phyloP scores from a whole-genome alignment of 2,888 invertebrate genomes.

The Bruchidius siliquastri region DNA sequence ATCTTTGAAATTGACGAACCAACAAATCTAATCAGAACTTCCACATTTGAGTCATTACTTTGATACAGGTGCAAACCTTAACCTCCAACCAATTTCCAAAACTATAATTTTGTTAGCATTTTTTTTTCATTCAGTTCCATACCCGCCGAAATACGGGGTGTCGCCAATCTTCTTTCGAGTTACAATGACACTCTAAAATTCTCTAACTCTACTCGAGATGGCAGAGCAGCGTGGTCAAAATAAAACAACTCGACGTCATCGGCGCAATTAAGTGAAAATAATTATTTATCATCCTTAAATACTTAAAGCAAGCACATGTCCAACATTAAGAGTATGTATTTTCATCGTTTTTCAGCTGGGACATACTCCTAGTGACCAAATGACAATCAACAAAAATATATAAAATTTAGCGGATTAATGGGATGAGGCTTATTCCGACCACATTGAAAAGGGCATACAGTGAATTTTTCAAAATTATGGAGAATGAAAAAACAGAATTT shows the following conservation, averaged over 20 bases:
- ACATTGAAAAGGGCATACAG: too few relatives aligned
- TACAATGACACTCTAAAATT: neutral
- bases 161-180: neutral
- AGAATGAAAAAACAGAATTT: too few relatives aligned
- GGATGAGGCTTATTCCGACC: too few relatives aligned
- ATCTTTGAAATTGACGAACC: too few relatives aligned
- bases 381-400: neutral
- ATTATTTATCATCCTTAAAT: neutral
- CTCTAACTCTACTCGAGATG: neutral
- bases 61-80: too few relatives aligned
- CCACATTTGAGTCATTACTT: too few relatives aligned
- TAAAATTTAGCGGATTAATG: neutral
- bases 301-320: neutral
- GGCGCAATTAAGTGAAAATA: neutral
- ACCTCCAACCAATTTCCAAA: too few relatives aligned
- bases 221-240: neutral
- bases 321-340: neutral
- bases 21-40: too few relatives aligned
- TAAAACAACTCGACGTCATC: neutral
- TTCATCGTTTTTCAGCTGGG: neutral
- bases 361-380: neutral
- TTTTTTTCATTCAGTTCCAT: neutral
- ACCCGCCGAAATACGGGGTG: neutral
- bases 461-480: too few relatives aligned
- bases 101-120: too few relatives aligned